These are phyloP conservation scores for Cairina moschata DNA, from an alignment of 2,113 vertebrate genomes.

Conservation along the genomic window DNA sequence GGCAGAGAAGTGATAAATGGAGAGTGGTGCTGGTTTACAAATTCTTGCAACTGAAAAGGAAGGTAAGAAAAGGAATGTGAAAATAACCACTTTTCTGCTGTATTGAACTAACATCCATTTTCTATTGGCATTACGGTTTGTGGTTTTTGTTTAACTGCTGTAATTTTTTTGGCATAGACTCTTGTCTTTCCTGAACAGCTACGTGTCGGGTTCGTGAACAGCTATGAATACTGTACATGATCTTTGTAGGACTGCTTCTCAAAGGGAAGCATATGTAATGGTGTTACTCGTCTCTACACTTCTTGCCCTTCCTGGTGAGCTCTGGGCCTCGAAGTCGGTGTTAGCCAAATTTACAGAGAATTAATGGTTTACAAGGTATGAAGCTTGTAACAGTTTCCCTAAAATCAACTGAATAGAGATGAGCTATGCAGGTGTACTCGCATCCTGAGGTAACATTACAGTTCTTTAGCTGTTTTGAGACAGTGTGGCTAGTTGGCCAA, in stretches of 20 bases:
- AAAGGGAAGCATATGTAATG: background rate
- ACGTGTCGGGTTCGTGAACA: background rate
- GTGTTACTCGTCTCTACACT: background rate
- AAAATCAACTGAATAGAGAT: background rate
- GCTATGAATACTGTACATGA: rapidly evolving
- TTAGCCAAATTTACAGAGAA: background rate
- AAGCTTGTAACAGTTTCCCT: background rate
- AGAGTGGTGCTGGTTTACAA: background rate
- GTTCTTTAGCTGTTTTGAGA: background rate
- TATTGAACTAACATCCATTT: background rate
- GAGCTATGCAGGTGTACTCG: background rate
- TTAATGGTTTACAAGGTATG: background rate
- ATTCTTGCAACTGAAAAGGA: background rate
- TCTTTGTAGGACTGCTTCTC: background rate
- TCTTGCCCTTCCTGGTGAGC: background rate
- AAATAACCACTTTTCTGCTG: rapidly evolving
- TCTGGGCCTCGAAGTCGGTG: background rate
- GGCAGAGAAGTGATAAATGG: rapidly evolving
- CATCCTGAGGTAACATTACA: background rate
- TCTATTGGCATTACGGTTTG: background rate
- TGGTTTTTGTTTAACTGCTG: background rate
- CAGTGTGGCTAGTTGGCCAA: background rate
- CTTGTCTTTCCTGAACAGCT: background rate
- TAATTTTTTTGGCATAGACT: background rate
- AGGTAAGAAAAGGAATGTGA: background rate